Percentiles rank a stretch among this genome's conserved stretches.
Evolutionary conservation across 2,797 vertebrate genomes (phyloP).

Genomic region (Artibeus jamaicensis): DNA sequence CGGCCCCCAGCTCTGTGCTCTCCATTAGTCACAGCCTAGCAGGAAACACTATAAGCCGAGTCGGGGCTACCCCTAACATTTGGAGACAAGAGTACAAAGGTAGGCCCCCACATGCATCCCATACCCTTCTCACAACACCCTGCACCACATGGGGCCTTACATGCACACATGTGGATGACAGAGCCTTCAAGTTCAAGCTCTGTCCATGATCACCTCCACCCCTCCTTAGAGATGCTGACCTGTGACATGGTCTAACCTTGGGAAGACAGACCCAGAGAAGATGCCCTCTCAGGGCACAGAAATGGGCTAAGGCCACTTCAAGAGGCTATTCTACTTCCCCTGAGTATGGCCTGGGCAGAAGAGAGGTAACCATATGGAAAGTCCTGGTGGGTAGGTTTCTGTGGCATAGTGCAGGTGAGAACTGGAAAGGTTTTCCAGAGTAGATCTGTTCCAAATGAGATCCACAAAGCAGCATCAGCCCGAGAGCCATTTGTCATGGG

Average conservation of each 20-base stretch:
- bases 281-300: neutral
- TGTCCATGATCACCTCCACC: neutral
- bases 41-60: neutral
- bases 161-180: neutral
- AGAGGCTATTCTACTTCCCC: neutral
- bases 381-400: neutral
- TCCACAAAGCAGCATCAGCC: neutral
- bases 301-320: neutral
- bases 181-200: neutral
- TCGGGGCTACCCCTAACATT: neutral
- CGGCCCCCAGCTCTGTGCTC: neutral
- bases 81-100: neutral
- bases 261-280: neutral
- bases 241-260: neutral
- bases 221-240: neutral
- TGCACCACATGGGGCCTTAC: rapidly evolving
- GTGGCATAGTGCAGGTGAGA: neutral
- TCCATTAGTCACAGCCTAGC: neutral
- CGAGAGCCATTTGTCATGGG: neutral
- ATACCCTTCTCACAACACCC: neutral
- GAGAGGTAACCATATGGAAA: neutral
- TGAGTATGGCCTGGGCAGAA: neutral
- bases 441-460: neutral
- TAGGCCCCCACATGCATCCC: neutral
- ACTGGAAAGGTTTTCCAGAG: neutral